Evolutionary conservation across 2,113 vertebrate species (phyloP).

Genomic region (Pelecanus crispus): DNA sequence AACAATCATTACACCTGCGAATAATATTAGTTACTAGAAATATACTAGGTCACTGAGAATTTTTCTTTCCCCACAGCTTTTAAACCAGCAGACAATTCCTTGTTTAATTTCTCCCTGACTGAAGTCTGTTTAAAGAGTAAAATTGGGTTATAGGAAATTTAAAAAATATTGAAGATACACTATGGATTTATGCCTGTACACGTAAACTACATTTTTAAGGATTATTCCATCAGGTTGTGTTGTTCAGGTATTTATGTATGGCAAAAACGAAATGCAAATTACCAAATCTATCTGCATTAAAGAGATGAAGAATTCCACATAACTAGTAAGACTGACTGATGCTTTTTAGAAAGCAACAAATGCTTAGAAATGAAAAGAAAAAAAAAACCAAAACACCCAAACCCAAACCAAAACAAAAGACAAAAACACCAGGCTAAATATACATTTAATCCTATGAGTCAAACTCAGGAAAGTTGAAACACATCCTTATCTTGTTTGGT

Average conservation of each 20-base stretch:
- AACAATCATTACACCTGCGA: neutral
- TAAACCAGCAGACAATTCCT: neutral
- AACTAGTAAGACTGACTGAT: accelerated
- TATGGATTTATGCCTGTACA: neutral
- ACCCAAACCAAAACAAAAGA: no score
- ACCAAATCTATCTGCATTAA: neutral
- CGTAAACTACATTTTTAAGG: neutral
- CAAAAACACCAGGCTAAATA: neutral
- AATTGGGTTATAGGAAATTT: neutral
- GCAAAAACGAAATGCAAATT: neutral
- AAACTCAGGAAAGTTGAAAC: neutral
- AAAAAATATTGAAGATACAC: no score
- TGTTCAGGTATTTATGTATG: neutral
- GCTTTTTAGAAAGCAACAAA: neutral
- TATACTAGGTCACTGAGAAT: neutral
- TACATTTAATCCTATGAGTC: neutral
- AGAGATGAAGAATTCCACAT: neutral
- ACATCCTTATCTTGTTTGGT: neutral
- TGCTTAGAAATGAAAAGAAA: neutral
- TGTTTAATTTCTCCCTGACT: neutral
- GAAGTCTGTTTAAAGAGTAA: neutral
- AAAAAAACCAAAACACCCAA: neutral
- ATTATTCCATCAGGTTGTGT: neutral
- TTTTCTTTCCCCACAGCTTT: neutral
- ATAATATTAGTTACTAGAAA: neutral